Evolutionary conservation across 92 coral and sea anemone genomes (phyloP), one percentile per base, ranked within the genome.

Genomic region (Epizoanthus fatuus): DNA sequence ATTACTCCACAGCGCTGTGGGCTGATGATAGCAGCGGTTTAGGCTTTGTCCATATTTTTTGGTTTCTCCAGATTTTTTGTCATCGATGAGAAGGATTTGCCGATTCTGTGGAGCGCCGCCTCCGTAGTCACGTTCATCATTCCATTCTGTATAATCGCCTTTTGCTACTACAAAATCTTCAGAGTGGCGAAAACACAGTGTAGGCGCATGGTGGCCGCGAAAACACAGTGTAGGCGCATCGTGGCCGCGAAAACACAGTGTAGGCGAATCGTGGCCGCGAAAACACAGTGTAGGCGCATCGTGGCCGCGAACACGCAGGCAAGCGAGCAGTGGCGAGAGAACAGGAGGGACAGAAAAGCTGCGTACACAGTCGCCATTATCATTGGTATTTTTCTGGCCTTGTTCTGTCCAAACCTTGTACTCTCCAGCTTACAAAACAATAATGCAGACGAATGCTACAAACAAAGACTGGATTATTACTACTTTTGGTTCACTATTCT

Each of bases 151-250:
- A 84, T 94, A 17, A 94, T 94, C 47, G 81, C 92, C 6, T 94
- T 93, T 69, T 90, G 96, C n/a, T 94, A 94, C 62, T 93, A 92
- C 72, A 47, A 93, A 64, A 94, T 94, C 52, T 94, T 92, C 79
- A 90, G 91, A 39, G 92, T 79, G 32, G 98, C 98, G 0, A 87
- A 59, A 37, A n/a, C n/a, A n/a, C n/a, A n/a, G n/a, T n/a, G n/a
- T n/a, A n/a, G n/a, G n/a, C n/a, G n/a, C n/a, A n/a, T n/a, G n/a
- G n/a, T n/a, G n/a, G n/a, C n/a, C n/a, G n/a, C n/a, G n/a, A n/a
- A n/a, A n/a, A n/a, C n/a, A n/a, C n/a, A n/a, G n/a, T n/a, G 81
- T n/a, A 80, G 91, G 11, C 91, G 93, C 20, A 94, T 94, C 37
- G 96, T 73, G 8, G 92, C 92, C 15, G 81, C 57, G 6, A 77